These are phyloP conservation scores for Oreochromis niloticus DNA, from an alignment of 2,113 vertebrate species.

Conservation along the genomic window DNA sequence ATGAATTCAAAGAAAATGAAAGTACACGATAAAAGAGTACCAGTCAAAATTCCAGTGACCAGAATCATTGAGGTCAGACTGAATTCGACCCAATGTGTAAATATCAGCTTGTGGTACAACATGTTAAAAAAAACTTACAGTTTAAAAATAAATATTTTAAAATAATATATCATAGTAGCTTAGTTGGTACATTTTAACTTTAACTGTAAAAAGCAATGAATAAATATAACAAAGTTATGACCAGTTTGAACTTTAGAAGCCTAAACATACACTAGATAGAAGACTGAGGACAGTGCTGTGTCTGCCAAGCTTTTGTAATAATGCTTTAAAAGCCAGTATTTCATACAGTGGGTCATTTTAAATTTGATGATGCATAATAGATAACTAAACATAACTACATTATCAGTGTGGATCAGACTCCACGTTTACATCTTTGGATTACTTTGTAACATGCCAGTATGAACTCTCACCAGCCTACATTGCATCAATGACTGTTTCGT, in stretches of 20 bases:
- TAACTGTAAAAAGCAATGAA: neutral
- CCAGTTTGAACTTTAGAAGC: neutral
- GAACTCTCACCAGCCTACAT: neutral
- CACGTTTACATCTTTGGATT: neutral
- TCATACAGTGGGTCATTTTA: neutral
- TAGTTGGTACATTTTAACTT: neutral
- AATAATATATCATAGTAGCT: neutral
- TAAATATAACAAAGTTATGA: neutral
- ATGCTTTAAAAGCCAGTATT: neutral
- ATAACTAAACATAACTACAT: neutral
- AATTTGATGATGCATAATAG: neutral
- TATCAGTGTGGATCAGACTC: neutral
- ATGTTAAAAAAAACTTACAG: neutral
- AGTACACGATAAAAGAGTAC: fast-evolving
- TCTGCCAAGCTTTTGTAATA: neutral
- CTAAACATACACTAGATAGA: neutral
- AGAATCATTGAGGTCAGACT: neutral
- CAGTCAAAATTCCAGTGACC: neutral
- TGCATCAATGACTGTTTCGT: neutral
- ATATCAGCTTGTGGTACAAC: neutral
- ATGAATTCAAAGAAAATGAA: neutral
- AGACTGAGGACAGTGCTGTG: neutral
- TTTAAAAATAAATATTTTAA: neutral
- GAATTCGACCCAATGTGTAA: neutral
- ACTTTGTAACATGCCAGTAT: neutral